Evolutionary conservation across 2,113 vertebrate species (phyloP).

Genomic region (Accipiter virgatus): DNA sequence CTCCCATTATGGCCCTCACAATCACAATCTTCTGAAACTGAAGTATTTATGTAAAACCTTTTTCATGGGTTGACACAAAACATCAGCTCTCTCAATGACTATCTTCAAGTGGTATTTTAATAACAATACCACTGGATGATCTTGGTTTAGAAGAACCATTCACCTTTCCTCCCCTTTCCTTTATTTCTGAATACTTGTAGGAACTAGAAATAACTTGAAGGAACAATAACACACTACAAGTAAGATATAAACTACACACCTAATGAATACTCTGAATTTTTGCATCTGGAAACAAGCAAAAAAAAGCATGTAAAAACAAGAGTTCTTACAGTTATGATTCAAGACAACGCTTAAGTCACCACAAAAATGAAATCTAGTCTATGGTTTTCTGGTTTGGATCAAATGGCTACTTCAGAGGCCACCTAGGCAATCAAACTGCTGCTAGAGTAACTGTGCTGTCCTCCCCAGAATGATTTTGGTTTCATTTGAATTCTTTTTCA

Average conservation of each 20-base stretch:
- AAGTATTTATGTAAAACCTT: neutral
- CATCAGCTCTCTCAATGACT: neutral
- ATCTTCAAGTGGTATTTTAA: neutral
- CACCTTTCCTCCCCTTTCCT: neutral
- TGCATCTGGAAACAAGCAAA: neutral
- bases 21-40: neutral
- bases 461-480: neutral
- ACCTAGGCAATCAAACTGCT: neutral
- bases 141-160: neutral
- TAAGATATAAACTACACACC: neutral
- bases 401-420: neutral
- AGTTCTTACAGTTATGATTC: neutral
- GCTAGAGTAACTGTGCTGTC: neutral
- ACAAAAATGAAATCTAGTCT: neutral
- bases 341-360: neutral
- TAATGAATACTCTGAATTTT: neutral
- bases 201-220: neutral
- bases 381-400: constrained; percentile 5
- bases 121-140: neutral
- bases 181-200: neutral
- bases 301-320: neutral
- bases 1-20: neutral
- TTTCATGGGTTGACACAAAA: neutral
- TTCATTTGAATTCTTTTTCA: constrained; percentile 11
- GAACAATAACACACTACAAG: neutral